A percentile compares a stretch with the other conserved stretches of the same genome.
Evolutionary conservation across 2,113 vertebrate genomes (phyloP).

Genomic region (Typhlomys cinereus): DNA sequence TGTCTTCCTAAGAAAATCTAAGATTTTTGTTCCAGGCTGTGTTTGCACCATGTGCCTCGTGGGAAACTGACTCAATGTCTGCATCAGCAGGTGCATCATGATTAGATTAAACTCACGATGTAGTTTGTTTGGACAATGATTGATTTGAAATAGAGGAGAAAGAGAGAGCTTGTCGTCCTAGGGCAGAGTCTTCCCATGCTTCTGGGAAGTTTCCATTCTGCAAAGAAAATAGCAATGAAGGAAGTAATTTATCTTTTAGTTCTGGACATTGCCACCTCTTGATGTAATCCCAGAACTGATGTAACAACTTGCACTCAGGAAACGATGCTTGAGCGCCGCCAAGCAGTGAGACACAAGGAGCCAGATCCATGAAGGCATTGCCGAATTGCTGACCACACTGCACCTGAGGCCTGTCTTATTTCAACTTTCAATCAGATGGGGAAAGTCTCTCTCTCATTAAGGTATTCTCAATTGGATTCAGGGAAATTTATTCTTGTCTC

Average conservation of each 20-base stretch:
- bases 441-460: not conserved
- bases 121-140: not conserved
- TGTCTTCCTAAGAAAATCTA: not conserved
- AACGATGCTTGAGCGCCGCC: not conserved
- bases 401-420: not conserved
- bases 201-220: not conserved
- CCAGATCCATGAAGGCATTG: not conserved
- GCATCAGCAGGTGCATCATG: not conserved
- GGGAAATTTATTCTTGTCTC: slow-evolving; percentile 24
- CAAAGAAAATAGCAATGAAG: not conserved
- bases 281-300: not conserved
- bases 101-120: not conserved
- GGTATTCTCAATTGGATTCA: slow-evolving; percentile 19
- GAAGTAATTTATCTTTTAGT: not conserved
- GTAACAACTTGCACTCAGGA: accelerated
- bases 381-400: not conserved
- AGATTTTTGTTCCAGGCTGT: not conserved
- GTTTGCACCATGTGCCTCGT: not conserved
- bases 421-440: not conserved
- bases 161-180: not conserved
- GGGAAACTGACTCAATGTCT: not conserved
- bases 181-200: not conserved
- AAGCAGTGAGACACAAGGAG: not conserved
- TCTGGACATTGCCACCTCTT: not conserved
- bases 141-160: too few relatives aligned